Percentiles rank a stretch among this genome's conserved stretches.
phyloP scores from a whole-genome alignment of 1,140 invertebrate genomes.

The Palaemon carinicauda region DNA sequence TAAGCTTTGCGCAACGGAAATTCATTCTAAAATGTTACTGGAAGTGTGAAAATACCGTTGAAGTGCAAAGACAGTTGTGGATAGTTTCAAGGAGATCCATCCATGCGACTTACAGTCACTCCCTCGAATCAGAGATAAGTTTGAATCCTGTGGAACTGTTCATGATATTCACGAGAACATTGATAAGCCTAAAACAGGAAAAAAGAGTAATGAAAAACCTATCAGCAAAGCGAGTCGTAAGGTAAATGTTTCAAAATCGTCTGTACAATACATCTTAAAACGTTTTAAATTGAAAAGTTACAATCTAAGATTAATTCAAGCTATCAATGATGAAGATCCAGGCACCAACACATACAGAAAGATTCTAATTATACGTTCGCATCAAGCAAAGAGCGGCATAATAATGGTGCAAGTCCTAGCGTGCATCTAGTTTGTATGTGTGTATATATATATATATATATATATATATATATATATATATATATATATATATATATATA shows the following conservation, averaged over 20 bases:
- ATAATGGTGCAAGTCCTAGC: too few relatives aligned
- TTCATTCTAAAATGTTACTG: constrained; percentile 18
- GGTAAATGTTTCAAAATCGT: background rate
- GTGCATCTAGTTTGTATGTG: too few relatives aligned
- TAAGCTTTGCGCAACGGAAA: background rate
- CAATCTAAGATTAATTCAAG: too few relatives aligned
- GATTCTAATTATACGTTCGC: too few relatives aligned
- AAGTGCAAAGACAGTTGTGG: constrained; percentile 5
- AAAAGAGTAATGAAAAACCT: background rate
- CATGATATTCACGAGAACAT: background rate
- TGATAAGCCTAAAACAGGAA: background rate
- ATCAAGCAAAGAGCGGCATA: too few relatives aligned
- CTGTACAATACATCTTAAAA: too few relatives aligned
- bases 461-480: too few relatives aligned
- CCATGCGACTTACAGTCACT: background rate
- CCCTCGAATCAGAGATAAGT: background rate
- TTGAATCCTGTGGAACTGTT: background rate
- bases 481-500: too few relatives aligned
- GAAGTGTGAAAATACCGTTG: background rate
- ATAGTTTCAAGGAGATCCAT: background rate
- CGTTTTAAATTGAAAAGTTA: too few relatives aligned
- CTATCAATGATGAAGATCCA: too few relatives aligned
- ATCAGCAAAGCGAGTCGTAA: background rate
- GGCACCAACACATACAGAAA: too few relatives aligned
- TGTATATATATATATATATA: too few relatives aligned